These are phyloP conservation scores for Papilio machaon DNA, from an alignment of 1,140 invertebrate species.

Conservation along the genomic window DNA sequence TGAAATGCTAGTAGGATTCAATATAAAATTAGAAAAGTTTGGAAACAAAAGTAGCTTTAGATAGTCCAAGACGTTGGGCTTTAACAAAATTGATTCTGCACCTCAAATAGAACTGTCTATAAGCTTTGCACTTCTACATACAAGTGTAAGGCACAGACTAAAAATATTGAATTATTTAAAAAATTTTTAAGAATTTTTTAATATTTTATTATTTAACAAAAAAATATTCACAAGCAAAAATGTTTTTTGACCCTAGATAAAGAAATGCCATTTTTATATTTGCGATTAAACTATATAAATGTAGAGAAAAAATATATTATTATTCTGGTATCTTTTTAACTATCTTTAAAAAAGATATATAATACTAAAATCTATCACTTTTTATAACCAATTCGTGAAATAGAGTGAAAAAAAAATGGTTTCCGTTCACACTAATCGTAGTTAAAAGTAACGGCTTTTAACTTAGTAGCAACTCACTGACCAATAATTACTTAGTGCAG, in stretches of 20 bases:
- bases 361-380: not conserved
- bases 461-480: conserved; percentile 5
- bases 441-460: not conserved
- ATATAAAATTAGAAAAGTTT: conserved; percentile 26
- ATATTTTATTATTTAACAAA: too few relatives aligned
- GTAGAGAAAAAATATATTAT: not conserved
- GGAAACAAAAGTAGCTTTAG: not conserved
- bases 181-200: not conserved
- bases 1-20: not conserved
- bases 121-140: not conserved
- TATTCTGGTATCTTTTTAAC: not conserved
- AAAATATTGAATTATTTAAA: conserved; percentile 7
- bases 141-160: not conserved
- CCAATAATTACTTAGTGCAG: conserved; percentile 12
- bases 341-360: not conserved
- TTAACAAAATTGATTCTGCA: conserved; percentile 28
- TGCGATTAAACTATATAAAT: not conserved
- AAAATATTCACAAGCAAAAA: too few relatives aligned
- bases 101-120: conserved; percentile 12
- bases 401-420: not conserved
- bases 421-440: not conserved
- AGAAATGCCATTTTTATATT: too few relatives aligned
- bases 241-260: too few relatives aligned
- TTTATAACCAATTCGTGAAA: not conserved
- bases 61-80: not conserved